Percentiles rank a stretch among this genome's conserved stretches.
phyloP scores from a whole-genome alignment of 2,797 vertebrate genomes.

The Hoplostethus atlanticus region DNA sequence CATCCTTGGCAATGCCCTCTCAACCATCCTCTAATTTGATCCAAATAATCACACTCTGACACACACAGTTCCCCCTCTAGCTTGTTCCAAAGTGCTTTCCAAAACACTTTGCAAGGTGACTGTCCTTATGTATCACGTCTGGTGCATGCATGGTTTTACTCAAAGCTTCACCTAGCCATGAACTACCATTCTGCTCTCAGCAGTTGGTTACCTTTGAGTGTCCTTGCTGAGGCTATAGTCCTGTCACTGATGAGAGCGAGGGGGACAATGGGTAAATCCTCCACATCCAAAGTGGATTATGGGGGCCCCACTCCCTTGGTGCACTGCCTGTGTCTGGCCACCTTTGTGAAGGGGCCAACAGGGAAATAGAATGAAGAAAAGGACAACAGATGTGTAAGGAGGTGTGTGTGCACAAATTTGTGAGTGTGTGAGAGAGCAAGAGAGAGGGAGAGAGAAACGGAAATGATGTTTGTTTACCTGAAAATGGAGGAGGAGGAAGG shows the following conservation, averaged over 20 bases:
- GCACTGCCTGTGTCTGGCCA: slow-evolving; percentile 23
- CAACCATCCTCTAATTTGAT: slow-evolving; percentile 27
- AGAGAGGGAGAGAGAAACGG: not conserved
- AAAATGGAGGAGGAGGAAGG: slow-evolving; percentile 34
- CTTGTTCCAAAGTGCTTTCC: slow-evolving; percentile 13
- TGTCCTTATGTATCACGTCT: slow-evolving; percentile 26
- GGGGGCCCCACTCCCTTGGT: slow-evolving; percentile 23
- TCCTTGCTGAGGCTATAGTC: slow-evolving; percentile 6
- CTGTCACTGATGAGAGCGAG: slow-evolving; percentile 22
- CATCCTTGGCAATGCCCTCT: slow-evolving; percentile 35
- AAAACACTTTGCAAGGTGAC: slow-evolving; percentile 39
- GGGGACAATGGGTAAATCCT: slow-evolving; percentile 28
- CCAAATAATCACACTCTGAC: slow-evolving; percentile 24
- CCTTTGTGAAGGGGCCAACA: slow-evolving; percentile 10
- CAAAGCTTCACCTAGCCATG: slow-evolving; percentile 25
- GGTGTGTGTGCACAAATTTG: not conserved
- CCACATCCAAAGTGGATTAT: slow-evolving; percentile 49
- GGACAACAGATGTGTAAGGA: slow-evolving; percentile 22
- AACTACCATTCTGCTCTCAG: slow-evolving; percentile 14
- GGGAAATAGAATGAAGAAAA: slow-evolving; percentile 18
- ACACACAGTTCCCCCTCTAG: slow-evolving; percentile 25
- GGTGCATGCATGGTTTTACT: slow-evolving; percentile 22
- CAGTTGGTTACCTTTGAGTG: slow-evolving; percentile 29
- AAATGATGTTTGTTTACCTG: slow-evolving; percentile 23
- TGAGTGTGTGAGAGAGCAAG: not conserved